These are phyloP conservation scores for Eolophus roseicapilla DNA, from an alignment of 2,113 vertebrate species.

Conservation along the genomic window DNA sequence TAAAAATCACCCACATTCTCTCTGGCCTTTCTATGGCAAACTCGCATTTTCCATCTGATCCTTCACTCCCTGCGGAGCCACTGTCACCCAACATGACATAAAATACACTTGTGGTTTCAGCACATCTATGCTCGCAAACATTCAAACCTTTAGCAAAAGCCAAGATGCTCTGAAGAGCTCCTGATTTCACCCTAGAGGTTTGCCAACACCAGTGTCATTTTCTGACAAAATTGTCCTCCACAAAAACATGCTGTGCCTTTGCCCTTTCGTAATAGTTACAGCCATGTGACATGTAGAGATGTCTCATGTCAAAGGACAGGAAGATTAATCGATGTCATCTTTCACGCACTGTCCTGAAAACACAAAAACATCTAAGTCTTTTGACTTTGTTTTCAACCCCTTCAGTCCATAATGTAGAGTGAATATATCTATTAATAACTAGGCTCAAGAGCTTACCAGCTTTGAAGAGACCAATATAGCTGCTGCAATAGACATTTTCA, in stretches of 20 bases:
- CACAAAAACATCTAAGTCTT: background rate
- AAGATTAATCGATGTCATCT: background rate
- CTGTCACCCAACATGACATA: background rate
- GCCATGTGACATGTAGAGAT: background rate
- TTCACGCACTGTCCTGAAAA: background rate
- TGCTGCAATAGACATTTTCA: background rate
- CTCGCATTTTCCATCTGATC: background rate
- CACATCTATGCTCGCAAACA: background rate
- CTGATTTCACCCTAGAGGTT: background rate
- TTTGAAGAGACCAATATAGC: background rate
- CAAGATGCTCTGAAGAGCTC: background rate
- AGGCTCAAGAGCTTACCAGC: background rate
- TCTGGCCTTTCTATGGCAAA: background rate
- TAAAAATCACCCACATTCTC: background rate
- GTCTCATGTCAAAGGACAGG: background rate
- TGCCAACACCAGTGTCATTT: background rate
- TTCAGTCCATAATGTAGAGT: background rate
- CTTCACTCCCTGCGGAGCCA: background rate
- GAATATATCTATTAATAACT: background rate
- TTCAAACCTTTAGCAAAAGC: background rate
- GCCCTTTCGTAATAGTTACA: background rate
- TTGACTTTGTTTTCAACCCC: background rate
- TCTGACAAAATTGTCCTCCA: background rate
- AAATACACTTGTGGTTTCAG: conserved; percentile 22
- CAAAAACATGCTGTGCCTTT: background rate